phyloP scores from a whole-genome alignment of 64 coral and sea anemone species.

The Orbicella faveolata region DNA sequence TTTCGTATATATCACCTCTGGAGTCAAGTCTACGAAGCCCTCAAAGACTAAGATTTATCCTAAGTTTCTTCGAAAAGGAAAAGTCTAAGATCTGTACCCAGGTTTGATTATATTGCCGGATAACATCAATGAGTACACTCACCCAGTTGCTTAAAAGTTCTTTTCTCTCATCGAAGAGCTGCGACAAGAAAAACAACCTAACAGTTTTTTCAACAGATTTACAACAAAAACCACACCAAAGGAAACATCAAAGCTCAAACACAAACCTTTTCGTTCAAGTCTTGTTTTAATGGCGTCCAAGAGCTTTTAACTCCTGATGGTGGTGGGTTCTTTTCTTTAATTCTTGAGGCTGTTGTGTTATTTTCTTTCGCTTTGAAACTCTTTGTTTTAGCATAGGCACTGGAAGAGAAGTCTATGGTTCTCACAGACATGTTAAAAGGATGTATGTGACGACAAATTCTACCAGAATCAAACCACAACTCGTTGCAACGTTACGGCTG shows the following conservation, averaged over 20 bases:
- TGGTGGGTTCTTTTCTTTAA: slow-evolving; percentile 66
- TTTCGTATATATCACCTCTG: too few relatives aligned
- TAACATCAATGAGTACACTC: slow-evolving; percentile 1
- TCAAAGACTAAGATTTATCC: too few relatives aligned
- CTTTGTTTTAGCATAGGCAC: slow-evolving; percentile 88
- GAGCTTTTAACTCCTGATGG: slow-evolving; percentile 76
- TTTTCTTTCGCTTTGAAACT: slow-evolving; percentile 94
- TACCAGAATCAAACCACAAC: too few relatives aligned
- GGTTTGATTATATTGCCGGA: too few relatives aligned
- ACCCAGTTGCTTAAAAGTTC: slow-evolving; percentile 93
- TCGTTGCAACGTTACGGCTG: too few relatives aligned
- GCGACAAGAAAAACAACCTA: not conserved
- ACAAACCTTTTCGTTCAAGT: slow-evolving; percentile 90
- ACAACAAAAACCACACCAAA: not conserved
- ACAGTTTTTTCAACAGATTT: not conserved
- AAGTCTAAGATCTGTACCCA: not conserved
- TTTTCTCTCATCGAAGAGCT: slow-evolving; percentile 91
- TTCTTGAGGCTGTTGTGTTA: slow-evolving; percentile 59
- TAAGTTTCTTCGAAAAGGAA: not conserved
- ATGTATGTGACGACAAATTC: not conserved
- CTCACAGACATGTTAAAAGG: slow-evolving; percentile 65
- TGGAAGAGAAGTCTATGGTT: slow-evolving; percentile 77
- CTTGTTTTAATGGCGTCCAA: slow-evolving; percentile 88
- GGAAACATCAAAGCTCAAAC: not conserved
- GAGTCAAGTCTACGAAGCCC: too few relatives aligned